Evolutionary conservation across 1,140 invertebrate genomes (phyloP).

Genomic region (Scaptomyza graminum): DNA sequence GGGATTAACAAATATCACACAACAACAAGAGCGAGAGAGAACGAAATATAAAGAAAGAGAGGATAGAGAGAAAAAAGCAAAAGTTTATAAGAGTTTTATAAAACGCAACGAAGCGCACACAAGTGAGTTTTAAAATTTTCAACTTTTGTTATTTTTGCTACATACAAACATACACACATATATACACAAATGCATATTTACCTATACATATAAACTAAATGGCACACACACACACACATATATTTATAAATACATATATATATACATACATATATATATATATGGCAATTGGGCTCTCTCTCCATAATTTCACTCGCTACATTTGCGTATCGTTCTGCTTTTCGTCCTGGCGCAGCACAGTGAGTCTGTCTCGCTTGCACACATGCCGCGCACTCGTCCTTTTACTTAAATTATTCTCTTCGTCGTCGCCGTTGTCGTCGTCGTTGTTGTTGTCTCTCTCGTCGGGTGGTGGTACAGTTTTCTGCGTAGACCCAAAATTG

Average conservation of each 20-base stretch:
- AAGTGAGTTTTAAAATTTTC: conserved; percentile 74
- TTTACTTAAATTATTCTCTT: conserved; percentile 1
- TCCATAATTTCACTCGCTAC: conserved; percentile 52
- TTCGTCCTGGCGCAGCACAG: conserved; percentile 41
- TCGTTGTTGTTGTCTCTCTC: conserved; percentile 33
- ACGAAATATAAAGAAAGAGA: too few species aligned
- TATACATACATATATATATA: conserved; percentile 17
- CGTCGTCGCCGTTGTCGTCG: conserved; percentile 32
- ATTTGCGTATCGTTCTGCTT: conserved; percentile 50
- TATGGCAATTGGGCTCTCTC: conserved; percentile 19
- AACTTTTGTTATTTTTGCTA: conserved; percentile 39
- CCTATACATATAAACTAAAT: conserved; percentile 26
- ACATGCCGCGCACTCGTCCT: conserved; percentile 70
- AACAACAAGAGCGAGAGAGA: conserved; percentile 3
- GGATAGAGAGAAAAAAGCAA: too few species aligned
- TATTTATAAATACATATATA: conserved; percentile 11
- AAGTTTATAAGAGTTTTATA: conserved; percentile 19
- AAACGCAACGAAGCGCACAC: conserved; percentile 67
- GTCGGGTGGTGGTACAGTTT: conserved; percentile 81
- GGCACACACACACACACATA: conserved; percentile 24
- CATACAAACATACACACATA: conserved; percentile 35
- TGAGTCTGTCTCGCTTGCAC: conserved; percentile 29
- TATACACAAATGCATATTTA: conserved; percentile 34
- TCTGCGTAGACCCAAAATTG: conserved; percentile 78
- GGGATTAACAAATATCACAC: conserved; percentile 38